Percentiles rank a stretch among this genome's conserved stretches.
Conservation (phyloP, 2,888 invertebrate species). For the Drosophila trichaetosa region DNA sequence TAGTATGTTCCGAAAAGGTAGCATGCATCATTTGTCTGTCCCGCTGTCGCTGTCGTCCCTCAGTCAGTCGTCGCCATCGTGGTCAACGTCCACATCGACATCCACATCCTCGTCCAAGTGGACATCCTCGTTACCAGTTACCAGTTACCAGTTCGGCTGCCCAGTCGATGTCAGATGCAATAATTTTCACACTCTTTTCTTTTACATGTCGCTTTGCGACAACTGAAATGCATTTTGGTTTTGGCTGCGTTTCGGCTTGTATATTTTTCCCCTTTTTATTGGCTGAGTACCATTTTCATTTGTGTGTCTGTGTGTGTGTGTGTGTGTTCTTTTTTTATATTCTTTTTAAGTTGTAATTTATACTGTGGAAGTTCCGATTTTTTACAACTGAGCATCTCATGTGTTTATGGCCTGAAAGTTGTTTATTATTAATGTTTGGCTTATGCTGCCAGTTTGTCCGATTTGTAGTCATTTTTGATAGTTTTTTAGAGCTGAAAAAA, state of each 20-base stretch:
- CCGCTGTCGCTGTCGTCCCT: constrained; percentile 25
- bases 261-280: constrained; percentile 19
- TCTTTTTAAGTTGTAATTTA: constrained; percentile 57
- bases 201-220: constrained; percentile 35
- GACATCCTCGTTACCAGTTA: constrained; percentile 5
- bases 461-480: constrained; percentile 38
- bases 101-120: not conserved
- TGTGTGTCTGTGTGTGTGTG: not conserved
- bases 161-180: constrained; percentile 46
- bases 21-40: constrained; percentile 57
- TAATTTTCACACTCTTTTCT: constrained; percentile 70
- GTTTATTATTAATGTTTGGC: constrained; percentile 79
- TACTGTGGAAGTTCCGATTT: constrained; percentile 42
- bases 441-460: constrained; percentile 58
- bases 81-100: constrained; percentile 30
- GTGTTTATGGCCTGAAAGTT: constrained; percentile 81
- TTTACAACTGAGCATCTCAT: constrained; percentile 60
- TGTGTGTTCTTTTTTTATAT: constrained; percentile 10
- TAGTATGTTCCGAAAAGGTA: constrained; percentile 47
- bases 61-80: constrained; percentile 59
- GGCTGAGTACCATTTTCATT: constrained; percentile 25
- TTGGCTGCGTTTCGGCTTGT: constrained; percentile 24
- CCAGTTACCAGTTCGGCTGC: constrained; percentile 1
- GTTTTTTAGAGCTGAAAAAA: constrained; percentile 36
- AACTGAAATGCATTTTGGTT: constrained; percentile 41